Conservation (phyloP, 2,113 vertebrate species). For the Prietella phreatophila region DNA sequence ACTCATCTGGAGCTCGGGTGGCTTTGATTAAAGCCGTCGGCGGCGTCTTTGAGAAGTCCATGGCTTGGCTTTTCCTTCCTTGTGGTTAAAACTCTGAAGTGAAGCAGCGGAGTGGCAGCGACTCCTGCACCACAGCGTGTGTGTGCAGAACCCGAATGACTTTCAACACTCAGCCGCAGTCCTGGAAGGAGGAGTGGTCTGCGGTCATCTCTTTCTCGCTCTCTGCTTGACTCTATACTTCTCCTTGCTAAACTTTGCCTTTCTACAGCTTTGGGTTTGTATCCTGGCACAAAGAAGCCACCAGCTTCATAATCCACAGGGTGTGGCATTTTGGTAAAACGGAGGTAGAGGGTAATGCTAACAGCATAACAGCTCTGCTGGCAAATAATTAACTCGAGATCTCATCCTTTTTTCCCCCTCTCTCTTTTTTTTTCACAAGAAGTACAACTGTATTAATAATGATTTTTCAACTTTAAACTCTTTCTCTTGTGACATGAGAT, state of each 20-base stretch:
- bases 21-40: conserved; percentile 44
- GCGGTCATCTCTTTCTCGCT: conserved; percentile 15
- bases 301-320: conserved; percentile 6
- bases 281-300: conserved; percentile 22
- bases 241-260: conserved; percentile 8
- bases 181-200: conserved; percentile 36
- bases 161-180: conserved; percentile 24
- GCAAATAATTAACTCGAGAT: neutral
- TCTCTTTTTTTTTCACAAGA: neutral
- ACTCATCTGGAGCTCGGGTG: conserved; percentile 16
- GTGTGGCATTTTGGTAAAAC: conserved; percentile 29
- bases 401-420: no score
- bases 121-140: conserved; percentile 21
- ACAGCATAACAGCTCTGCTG: neutral
- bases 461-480: neutral
- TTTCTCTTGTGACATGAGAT: neutral
- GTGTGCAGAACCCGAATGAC: conserved; percentile 28
- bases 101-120: conserved; percentile 20
- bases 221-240: neutral
- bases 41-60: conserved; percentile 39
- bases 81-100: conserved; percentile 21
- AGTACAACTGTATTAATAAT: neutral
- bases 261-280: neutral
- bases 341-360: neutral
- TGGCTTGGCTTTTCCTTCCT: conserved; percentile 30